Base-by-base conservation (phyloP, 2,797 vertebrate genomes). In the Cirrhinus molitorella region DNA sequence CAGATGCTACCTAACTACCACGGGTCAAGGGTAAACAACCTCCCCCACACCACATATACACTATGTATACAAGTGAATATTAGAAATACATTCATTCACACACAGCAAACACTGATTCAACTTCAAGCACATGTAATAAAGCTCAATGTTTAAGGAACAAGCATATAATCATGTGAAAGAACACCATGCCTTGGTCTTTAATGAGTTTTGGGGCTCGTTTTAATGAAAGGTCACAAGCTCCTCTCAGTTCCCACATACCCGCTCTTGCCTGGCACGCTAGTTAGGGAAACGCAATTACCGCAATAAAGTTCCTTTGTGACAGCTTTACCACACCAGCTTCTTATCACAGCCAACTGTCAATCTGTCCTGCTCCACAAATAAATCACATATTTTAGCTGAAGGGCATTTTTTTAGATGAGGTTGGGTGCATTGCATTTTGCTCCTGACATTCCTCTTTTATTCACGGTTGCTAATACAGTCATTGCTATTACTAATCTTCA, bases 161-260 rank as follows among this genome's bases (percentile, higher is more conserved):
- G 83, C 61, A 72, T 47, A 37, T 63, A 85, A 65, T 85, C 75
- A 49, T 51, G 40, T 72, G 19, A 61, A 81, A 37, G 55, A 51
- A 73, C 7, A 10, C 7, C 14, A 47, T 66, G 17, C 28, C 66
- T 49, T 10, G 74, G 77, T 74, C 77, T 85, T 83, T 80, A 83
- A 83, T 76, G 65, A 85, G 84, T 83, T 68, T 85, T 59, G 37
- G 51, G 63, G 66, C 65, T 49, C 14, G 12, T 16, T 70, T 78
- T 83, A 72, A 83, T 83, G 51, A 83, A 77, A 83, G 71, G 71
- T 85, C 72, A 83, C n/a, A 59, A 51, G 49, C 34, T 74, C 16
- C 23, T 28, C 71, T 49, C 17, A 1, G 59, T 37, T n/a, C 61
- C 23, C 71, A 82, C 67, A 72, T 19, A 72, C 25, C 37, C 6